Conservation (phyloP, 2,797 vertebrate genomes). For the Tamandua tetradactyla region DNA sequence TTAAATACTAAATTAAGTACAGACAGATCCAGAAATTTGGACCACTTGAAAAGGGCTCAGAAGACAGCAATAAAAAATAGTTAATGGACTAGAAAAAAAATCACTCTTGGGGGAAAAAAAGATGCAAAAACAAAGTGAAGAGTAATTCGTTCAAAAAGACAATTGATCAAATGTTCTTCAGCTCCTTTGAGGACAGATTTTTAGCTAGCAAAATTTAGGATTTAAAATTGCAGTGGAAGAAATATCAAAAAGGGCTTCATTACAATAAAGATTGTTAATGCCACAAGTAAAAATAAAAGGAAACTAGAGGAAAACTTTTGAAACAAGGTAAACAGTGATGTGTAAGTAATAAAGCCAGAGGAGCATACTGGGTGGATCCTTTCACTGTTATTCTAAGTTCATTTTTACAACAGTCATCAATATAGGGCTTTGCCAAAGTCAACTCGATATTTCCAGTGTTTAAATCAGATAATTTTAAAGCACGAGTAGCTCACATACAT, state of each 20-base stretch:
- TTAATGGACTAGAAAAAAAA: neutral
- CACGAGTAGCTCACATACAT: neutral
- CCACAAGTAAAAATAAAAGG: neutral
- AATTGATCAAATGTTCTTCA: neutral
- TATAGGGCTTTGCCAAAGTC: neutral
- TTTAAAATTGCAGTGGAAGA: neutral
- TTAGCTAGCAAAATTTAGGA: neutral
- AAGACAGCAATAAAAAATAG: constrained; percentile 18
- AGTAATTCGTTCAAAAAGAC: neutral
- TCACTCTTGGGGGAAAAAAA: neutral
- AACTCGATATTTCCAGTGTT: neutral
- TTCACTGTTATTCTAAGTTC: neutral
- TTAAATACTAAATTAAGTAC: neutral
- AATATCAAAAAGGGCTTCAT: neutral
- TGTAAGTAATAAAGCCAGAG: neutral
- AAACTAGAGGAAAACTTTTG: neutral
- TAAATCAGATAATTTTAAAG: neutral
- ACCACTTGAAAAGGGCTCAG: neutral
- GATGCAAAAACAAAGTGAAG: neutral
- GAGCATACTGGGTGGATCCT: neutral
- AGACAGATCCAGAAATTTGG: neutral
- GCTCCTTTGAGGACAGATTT: neutral
- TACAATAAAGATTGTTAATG: neutral
- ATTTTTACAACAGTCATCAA: neutral
- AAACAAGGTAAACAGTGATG: neutral